Percentiles rank a stretch among this genome's conserved stretches.
Evolutionary conservation across 1,140 invertebrate species (phyloP).

Genomic region (Rhagoletis zephyria): DNA sequence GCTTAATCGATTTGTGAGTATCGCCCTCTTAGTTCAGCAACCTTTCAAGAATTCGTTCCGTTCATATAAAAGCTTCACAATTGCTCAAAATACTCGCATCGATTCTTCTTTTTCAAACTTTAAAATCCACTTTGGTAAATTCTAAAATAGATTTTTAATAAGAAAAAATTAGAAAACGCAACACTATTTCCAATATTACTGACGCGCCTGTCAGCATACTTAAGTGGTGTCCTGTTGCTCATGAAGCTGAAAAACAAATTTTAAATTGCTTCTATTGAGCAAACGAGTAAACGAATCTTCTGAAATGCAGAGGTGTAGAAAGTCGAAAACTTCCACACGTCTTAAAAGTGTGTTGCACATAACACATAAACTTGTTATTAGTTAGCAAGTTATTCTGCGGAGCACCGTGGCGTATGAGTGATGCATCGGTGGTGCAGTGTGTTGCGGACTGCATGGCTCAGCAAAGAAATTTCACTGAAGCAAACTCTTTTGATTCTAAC

Average conservation of each 20-base stretch:
- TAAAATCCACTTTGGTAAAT: too few species aligned
- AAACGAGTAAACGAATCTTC: neutral
- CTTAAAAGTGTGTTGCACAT: neutral
- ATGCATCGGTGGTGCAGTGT: neutral
- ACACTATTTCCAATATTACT: too few species aligned
- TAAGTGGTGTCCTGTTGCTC: neutral
- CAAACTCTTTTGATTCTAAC: too few species aligned
- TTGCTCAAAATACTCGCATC: too few species aligned
- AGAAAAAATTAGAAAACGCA: too few species aligned
- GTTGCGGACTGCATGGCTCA: neutral
- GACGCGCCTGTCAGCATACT: neutral
- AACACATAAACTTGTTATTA: neutral
- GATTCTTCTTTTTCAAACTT: too few species aligned
- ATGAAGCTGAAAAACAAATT: neutral
- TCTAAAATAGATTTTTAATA: too few species aligned
- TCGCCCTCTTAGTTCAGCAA: too few species aligned
- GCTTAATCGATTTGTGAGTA: too few species aligned
- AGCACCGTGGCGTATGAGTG: slow-evolving; percentile 20
- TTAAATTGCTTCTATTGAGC: neutral
- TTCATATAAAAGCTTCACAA: too few species aligned
- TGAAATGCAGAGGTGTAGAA: neutral
- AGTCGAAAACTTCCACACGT: neutral
- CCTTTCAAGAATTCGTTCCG: too few species aligned
- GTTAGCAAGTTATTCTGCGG: neutral
- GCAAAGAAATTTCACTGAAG: too few species aligned